Evolutionary conservation across 2,113 vertebrate species (phyloP).

Genomic region (Cavia porcellus): DNA sequence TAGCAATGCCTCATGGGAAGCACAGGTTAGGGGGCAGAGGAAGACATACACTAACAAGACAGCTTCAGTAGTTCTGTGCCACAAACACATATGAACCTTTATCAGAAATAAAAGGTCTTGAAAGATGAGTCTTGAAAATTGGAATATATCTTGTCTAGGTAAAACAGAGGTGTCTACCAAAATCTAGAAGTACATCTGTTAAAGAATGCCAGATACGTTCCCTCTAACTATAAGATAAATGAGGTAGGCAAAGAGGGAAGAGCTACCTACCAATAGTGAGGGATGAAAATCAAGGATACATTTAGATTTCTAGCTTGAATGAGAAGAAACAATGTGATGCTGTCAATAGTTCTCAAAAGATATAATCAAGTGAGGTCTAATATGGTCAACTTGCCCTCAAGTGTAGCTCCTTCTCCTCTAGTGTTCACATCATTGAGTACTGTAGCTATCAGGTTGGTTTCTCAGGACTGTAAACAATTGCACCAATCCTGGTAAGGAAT

Average conservation of each 20-base stretch:
- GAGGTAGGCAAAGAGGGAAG: neutral
- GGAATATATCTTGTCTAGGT: neutral
- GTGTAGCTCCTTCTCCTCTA: neutral
- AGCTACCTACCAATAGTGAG: neutral
- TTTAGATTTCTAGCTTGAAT: neutral
- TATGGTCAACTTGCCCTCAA: neutral
- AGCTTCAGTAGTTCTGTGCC: neutral
- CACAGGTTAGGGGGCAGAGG: neutral
- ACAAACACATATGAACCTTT: neutral
- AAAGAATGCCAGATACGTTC: neutral
- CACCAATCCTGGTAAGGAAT: neutral
- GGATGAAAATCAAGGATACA: neutral
- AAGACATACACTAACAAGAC: neutral
- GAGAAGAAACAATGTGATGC: neutral
- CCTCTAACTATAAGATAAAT: neutral
- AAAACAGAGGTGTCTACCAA: neutral
- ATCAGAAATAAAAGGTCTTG: neutral
- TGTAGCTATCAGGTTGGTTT: neutral
- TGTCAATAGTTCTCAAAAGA: neutral
- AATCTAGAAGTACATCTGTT: neutral
- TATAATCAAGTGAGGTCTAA: neutral
- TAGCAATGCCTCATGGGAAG: neutral
- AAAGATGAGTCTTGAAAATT: neutral
- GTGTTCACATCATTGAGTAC: neutral
- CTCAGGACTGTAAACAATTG: neutral